These are phyloP conservation scores for Pipra filicauda DNA, from an alignment of 2,113 vertebrate species.

Conservation along the genomic window DNA sequence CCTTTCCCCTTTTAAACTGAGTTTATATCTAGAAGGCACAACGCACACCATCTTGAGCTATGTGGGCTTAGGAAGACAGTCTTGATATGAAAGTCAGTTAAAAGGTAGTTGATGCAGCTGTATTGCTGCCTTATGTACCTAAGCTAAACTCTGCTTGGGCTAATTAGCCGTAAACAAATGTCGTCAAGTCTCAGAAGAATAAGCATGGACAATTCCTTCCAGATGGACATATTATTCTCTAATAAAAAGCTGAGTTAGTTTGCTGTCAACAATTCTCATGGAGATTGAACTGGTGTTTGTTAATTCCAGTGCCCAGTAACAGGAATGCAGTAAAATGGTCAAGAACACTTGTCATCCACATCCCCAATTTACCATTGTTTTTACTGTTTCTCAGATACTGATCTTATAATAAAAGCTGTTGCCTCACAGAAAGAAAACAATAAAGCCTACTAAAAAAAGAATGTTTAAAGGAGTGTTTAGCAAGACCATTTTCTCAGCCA, in stretches of 20 bases:
- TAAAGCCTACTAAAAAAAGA: neutral
- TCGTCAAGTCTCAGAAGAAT: neutral
- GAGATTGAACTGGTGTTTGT: neutral
- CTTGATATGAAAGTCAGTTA: neutral
- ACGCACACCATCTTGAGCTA: neutral
- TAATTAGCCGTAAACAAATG: neutral
- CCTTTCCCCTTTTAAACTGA: neutral
- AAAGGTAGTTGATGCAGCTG: neutral
- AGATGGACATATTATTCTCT: neutral
- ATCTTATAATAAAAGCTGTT: neutral
- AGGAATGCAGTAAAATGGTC: neutral
- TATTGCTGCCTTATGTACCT: neutral
- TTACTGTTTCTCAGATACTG: neutral
- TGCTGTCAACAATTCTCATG: neutral
- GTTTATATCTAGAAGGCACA: neutral
- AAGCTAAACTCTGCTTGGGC: neutral
- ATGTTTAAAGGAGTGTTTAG: neutral
- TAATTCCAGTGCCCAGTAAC: neutral
- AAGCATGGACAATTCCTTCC: neutral
- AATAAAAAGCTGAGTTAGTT: neutral
- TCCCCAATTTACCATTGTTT: neutral
- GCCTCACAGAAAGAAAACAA: neutral
- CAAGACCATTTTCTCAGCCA: neutral
- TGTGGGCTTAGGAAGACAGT: neutral
- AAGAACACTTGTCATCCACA: neutral